These are phyloP conservation scores for Struthidea cinerea DNA, from an alignment of 2,113 vertebrate species.

Conservation along the genomic window DNA sequence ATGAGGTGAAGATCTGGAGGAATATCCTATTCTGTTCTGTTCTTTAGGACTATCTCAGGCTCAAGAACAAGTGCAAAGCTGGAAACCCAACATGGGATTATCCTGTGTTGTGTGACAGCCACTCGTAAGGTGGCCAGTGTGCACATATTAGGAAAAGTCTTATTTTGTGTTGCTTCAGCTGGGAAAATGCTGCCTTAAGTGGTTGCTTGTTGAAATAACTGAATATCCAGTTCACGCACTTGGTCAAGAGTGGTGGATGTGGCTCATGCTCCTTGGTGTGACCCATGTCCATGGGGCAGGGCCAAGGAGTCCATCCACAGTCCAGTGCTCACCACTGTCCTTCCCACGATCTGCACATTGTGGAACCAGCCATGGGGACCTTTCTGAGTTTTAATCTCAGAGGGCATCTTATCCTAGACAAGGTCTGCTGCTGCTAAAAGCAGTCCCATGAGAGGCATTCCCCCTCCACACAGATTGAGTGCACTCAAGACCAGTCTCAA, in stretches of 20 bases:
- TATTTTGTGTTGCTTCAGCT: neutral
- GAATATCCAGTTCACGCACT: neutral
- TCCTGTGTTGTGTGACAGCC: neutral
- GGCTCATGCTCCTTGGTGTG: neutral
- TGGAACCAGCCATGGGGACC: neutral
- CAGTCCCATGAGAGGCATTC: neutral
- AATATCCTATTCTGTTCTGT: neutral
- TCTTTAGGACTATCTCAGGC: neutral
- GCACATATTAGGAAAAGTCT: neutral
- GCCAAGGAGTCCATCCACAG: neutral
- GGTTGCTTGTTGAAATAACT: neutral
- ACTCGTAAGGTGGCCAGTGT: neutral
- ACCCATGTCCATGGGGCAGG: neutral
- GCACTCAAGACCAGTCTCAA: neutral
- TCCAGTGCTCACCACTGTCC: neutral
- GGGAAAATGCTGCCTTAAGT: neutral
- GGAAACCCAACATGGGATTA: neutral
- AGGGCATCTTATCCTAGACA: neutral
- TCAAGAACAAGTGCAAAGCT: neutral
- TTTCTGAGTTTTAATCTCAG: neutral
- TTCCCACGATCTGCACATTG: neutral
- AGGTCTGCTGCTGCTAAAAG: neutral
- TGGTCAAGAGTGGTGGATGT: neutral
- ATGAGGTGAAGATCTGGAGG: neutral
- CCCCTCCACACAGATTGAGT: fast-evolving